These are phyloP conservation scores for Nothobranchius furzeri DNA, from an alignment of 2,113 vertebrate species.

Conservation along the genomic window DNA sequence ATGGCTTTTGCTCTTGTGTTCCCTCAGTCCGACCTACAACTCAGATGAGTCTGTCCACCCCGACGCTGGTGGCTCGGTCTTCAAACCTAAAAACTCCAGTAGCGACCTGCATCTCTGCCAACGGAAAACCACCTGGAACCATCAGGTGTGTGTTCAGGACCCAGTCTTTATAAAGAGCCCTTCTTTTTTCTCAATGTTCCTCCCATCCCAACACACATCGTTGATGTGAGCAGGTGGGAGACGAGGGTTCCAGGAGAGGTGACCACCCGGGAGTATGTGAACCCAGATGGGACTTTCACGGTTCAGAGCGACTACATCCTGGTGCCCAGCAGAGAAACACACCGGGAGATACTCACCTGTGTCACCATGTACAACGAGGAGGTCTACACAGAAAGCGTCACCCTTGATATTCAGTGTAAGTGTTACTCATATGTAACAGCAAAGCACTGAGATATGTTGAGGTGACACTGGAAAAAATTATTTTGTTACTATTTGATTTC, in stretches of 20 bases:
- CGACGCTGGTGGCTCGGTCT: conserved; percentile 85
- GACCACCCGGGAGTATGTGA: conserved; percentile 85
- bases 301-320: conserved; percentile 92
- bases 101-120: conserved; percentile 81
- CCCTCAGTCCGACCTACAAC: conserved; percentile 88
- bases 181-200: not conserved
- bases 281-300: conserved; percentile 90
- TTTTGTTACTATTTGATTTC: conserved; percentile 8
- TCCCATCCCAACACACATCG: not conserved
- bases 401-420: conserved; percentile 93
- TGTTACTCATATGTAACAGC: not conserved
- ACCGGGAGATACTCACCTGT: conserved; percentile 87
- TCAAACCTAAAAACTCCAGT: conserved; percentile 88
- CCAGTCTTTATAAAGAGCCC: too few relatives aligned
- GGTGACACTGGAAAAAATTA: not conserved
- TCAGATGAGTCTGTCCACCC: conserved; percentile 85
- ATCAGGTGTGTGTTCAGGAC: conserved; percentile 58
- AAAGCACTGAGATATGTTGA: not conserved
- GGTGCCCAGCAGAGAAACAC: conserved; percentile 87
- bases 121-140: conserved; percentile 71
- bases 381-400: conserved; percentile 85
- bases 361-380: conserved; percentile 92
- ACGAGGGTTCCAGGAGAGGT: conserved; percentile 89
- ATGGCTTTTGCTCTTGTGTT: not conserved
- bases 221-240: conserved; percentile 85